A percentile compares a stretch with the other conserved stretches of the same genome.
phyloP scores from a whole-genome alignment of 2,113 vertebrate genomes.

The Cephalopterus ornatus region DNA sequence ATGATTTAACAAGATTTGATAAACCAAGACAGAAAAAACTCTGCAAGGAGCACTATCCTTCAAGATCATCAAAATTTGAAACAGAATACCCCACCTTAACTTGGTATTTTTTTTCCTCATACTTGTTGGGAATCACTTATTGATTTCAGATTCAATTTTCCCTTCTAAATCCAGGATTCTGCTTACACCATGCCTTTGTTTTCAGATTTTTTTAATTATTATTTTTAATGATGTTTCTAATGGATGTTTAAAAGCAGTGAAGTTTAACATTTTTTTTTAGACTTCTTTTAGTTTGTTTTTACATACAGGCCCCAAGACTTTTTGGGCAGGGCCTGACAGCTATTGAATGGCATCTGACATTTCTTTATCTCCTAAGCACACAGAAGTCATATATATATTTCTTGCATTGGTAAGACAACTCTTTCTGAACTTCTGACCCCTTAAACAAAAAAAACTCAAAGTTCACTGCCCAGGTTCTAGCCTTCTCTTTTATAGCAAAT shows the following conservation, averaged over 20 bases:
- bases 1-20: not conserved
- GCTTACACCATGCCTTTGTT: not conserved
- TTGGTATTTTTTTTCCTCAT: not conserved
- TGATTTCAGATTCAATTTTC: not conserved
- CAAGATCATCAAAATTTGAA: not conserved
- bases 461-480: not conserved
- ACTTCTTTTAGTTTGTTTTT: not conserved
- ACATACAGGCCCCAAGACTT: not conserved
- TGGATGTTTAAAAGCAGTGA: not conserved
- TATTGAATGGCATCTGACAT: not conserved
- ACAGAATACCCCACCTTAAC: not conserved
- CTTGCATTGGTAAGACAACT: not conserved
- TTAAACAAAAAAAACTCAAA: not conserved
- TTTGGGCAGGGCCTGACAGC: not conserved
- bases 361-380: not conserved
- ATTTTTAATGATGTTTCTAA: not conserved
- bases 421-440: not conserved
- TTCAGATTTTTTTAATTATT: not conserved
- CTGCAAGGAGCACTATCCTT: not conserved
- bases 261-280: not conserved
- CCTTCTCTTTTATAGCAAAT: not conserved
- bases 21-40: not conserved
- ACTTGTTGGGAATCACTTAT: not conserved
- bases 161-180: not conserved
- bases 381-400: not conserved